phyloP scores from a whole-genome alignment of 2,797 vertebrate species.

The Acanthopagrus latus region DNA sequence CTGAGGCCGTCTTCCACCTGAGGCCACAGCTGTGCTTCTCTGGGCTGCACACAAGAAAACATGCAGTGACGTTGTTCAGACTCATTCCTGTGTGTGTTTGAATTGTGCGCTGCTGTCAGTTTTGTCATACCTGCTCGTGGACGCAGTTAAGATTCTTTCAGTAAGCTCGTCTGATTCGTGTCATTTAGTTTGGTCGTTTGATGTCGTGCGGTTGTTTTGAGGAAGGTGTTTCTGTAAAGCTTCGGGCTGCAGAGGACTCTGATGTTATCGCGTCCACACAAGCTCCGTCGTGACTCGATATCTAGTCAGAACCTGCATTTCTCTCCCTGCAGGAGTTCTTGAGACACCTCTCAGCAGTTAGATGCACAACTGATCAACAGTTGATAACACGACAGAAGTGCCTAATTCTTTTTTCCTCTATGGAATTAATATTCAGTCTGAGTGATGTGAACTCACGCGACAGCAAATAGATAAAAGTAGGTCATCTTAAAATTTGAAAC shows the following conservation, averaged over 20 bases:
- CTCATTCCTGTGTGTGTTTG: too few relatives aligned
- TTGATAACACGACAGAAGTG: neutral
- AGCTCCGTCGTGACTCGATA: neutral
- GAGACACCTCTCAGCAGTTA: neutral
- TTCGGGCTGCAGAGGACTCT: neutral
- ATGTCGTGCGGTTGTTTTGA: neutral
- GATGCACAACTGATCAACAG: neutral
- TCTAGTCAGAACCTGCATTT: neutral
- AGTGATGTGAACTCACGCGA: neutral
- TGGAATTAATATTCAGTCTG: too few relatives aligned
- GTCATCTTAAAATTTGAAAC: slow-evolving; percentile 1
- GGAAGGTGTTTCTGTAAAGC: neutral
- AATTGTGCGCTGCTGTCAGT: too few relatives aligned
- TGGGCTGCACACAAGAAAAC: neutral
- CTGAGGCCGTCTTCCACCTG: too few relatives aligned
- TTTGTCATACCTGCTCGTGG: neutral
- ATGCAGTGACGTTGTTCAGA: neutral
- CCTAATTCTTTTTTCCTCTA: neutral
- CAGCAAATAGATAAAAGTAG: slow-evolving; percentile 1
- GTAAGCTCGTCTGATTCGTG: too few relatives aligned
- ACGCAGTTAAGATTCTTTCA: neutral
- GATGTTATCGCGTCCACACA: neutral
- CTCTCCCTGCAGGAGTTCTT: neutral
- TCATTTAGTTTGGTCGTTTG: neutral
- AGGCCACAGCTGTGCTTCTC: too few relatives aligned